Base-by-base conservation (phyloP, 2,113 vertebrate species). In the Poicephalus gulielmi region DNA sequence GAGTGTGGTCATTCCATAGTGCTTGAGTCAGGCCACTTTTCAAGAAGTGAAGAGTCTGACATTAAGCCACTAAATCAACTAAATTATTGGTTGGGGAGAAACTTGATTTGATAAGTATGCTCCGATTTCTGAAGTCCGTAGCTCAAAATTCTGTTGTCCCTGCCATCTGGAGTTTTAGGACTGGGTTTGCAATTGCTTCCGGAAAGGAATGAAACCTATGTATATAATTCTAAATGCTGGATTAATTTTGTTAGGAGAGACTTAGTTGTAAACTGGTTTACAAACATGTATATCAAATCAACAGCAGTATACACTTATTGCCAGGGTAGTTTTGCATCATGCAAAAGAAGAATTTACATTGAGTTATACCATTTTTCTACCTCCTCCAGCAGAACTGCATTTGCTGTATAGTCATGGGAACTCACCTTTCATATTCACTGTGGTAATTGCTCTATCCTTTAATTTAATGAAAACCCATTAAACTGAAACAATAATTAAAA, bases 391-490 rank as follows among this genome's bases (percentile, higher is more conserved):
- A 67, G 80, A 73, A 78, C 88, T 87, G 64, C 92, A 87, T 95
- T 95, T 96, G 78, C 97, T 95, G 55, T 68, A 87, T 73, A 98
- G 95, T 97, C 97, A 96, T 20, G 67, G 97, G 96, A 98, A 94
- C 96, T 98, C 98, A 98, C 98, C 98, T 98, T 97, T 96, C 57
- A 35, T 59, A 83, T 96, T 98, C 98, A 98, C 97, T 96, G 95
- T 97, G 90, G 96, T 98, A 98, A 98, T 98, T 98, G 97, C 97
- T 97, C 97, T 86, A 94, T 97, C 97, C 97, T 98, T 97, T 98
- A 98, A 98, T 98, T 98, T 98, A 98, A 98, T 98, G 98, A 98
- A 98, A 98, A 98, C 96, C 97, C 98, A 98, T 98, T 98, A 98
- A 98, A 98, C 96, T 39, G 95, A 98, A 98, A 98, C 98, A 98